phyloP scores from a whole-genome alignment of 2,113 vertebrate species.

The Brevimyrus niger region DNA sequence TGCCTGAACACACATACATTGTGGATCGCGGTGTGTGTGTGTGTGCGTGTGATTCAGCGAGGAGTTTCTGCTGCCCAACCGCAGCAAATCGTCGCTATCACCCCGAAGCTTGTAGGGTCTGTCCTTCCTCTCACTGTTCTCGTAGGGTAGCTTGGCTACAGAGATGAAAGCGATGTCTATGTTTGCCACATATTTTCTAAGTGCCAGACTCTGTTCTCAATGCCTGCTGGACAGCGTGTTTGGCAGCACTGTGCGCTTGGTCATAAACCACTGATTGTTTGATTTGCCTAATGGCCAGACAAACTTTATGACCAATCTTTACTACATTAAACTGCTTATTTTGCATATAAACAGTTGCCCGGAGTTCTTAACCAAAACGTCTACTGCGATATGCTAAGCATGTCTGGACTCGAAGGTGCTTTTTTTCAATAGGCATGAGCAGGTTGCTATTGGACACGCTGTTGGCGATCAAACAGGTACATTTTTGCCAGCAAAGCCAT shows the following conservation, averaged over 20 bases:
- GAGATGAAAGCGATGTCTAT: not conserved
- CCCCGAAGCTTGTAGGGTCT: not conserved
- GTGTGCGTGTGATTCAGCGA: not conserved
- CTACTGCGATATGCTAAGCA: not conserved
- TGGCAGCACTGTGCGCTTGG: not conserved
- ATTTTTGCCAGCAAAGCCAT: not conserved
- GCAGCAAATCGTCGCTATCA: not conserved
- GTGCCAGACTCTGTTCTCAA: not conserved
- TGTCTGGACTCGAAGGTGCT: not conserved
- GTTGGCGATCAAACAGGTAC: not conserved
- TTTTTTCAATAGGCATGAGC: not conserved
- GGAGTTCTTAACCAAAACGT: not conserved
- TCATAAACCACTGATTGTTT: not conserved
- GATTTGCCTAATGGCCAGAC: not conserved
- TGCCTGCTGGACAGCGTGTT: not conserved
- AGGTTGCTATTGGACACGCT: not conserved
- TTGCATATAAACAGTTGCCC: not conserved
- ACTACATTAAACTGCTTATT: not conserved
- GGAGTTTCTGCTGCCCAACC: not conserved
- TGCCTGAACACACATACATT: not conserved
- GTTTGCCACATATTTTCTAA: not conserved
- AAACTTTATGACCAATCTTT: not conserved
- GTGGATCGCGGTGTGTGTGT: not conserved
- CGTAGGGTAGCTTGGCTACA: not conserved
- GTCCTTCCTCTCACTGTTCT: not conserved